phyloP scores from a whole-genome alignment of 2,888 invertebrate genomes.

The Acrobasis consociella region DNA sequence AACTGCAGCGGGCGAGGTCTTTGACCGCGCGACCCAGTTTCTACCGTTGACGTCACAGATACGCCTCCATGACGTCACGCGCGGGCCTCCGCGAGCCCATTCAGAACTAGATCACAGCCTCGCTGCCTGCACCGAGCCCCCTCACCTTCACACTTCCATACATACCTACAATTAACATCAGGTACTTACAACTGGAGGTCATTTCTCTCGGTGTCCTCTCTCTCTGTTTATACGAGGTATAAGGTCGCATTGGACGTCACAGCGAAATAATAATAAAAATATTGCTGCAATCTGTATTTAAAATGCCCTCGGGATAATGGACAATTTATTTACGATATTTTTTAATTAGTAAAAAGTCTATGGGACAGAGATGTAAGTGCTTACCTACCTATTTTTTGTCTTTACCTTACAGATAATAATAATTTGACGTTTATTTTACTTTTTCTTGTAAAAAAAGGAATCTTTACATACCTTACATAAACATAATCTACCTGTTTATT shows the following conservation, averaged over 20 bases:
- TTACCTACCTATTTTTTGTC: too few species aligned
- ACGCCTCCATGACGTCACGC: slow-evolving; percentile 77
- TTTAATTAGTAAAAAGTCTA: not conserved
- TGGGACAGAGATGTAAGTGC: too few species aligned
- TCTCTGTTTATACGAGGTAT: slow-evolving; percentile 49
- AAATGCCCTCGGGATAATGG: slow-evolving; percentile 3
- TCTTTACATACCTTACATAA: too few species aligned
- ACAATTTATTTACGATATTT: not conserved
- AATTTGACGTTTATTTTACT: too few species aligned
- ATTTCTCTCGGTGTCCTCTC: slow-evolving; percentile 47
- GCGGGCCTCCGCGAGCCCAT: slow-evolving; percentile 71
- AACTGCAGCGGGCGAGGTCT: slow-evolving; percentile 68
- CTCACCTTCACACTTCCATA: slow-evolving; percentile 40
- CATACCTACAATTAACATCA: slow-evolving; percentile 46
- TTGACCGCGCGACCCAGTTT: slow-evolving; percentile 74
- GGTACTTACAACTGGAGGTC: slow-evolving; percentile 60
- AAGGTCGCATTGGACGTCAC: slow-evolving; percentile 44
- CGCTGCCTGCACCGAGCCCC: slow-evolving; percentile 52
- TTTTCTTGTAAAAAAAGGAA: too few species aligned
- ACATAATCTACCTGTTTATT: too few species aligned
- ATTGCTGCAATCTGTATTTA: not conserved
- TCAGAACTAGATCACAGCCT: slow-evolving; percentile 78
- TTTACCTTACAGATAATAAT: too few species aligned
- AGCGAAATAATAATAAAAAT: slow-evolving; percentile 24
- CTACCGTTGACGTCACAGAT: slow-evolving; percentile 70